Evolutionary conservation across 2,888 invertebrate species (phyloP).

Genomic region (Hypomecis atomaria): DNA sequence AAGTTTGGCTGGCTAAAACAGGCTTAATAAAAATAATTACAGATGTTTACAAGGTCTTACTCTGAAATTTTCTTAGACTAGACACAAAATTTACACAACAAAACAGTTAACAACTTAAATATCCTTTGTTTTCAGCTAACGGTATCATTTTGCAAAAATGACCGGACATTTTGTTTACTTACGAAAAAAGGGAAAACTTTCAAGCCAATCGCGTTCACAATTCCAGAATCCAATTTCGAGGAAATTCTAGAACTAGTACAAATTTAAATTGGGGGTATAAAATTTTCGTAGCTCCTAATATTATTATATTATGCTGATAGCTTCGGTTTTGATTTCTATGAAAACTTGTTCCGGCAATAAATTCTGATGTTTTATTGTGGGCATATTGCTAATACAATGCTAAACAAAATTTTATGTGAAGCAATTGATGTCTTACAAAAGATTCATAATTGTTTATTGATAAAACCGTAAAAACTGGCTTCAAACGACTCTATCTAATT

Average conservation of each 20-base stretch:
- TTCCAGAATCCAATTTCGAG: slow-evolving; percentile 29
- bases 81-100: slow-evolving; percentile 6
- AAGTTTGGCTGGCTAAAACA: too few species aligned
- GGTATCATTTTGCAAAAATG: slow-evolving; percentile 16
- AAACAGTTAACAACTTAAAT: slow-evolving; percentile 10
- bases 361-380: too few species aligned
- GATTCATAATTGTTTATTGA: too few species aligned
- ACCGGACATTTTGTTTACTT: slow-evolving; percentile 14
- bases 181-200: slow-evolving; percentile 25
- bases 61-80: not conserved
- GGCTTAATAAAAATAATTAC: too few species aligned
- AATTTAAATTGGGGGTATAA: slow-evolving; percentile 4
- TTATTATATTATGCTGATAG: not conserved
- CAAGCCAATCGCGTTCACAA: slow-evolving; percentile 32
- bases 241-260: slow-evolving; percentile 3
- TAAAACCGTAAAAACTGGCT: too few species aligned
- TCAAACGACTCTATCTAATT: too few species aligned
- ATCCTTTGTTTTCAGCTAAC: slow-evolving; percentile 13
- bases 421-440: too few species aligned
- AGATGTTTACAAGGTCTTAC: too few species aligned
- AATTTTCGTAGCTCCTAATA: not conserved
- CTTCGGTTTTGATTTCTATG: not conserved
- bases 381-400: too few species aligned
- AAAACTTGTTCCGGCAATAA: too few species aligned
- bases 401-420: too few species aligned